Evolutionary conservation across 2,113 vertebrate genomes (phyloP), one percentile per base, ranked within the genome.

Genomic region (Sprattus sprattus): DNA sequence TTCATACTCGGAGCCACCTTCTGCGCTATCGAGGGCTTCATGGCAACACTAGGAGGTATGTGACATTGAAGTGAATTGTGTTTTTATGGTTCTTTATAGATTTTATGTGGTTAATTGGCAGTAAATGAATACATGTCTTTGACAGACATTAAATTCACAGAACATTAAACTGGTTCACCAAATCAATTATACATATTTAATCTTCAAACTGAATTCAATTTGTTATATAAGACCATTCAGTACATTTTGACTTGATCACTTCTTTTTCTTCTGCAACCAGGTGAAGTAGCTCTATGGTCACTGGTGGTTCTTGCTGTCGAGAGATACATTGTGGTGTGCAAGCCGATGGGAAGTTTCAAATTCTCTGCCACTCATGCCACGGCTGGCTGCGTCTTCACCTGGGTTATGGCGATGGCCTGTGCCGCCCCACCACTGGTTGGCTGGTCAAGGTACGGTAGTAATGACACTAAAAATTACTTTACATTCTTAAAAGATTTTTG

Each of bases 311-410:
- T 95, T 91, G 94, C 95, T 82, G 91, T 95, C 8, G 94, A 95
- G 84, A 89, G 94, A 54, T 95, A 95, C 89, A 92, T 94, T 15
- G 92, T 95, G 0, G 89, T 95, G 82, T 95, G 95, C 92, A 95
- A 95, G 46, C 91, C 93, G 45, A 93, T 94, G 94, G 93, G 92
- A n/a, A 95, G 94, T 82, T 95, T 95, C 81, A 93, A 92, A 86
- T 94, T 95, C 89, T 91, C 91, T 0, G 0, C 92, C 0, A 87
- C 82, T 46, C 93, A 94, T 0, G 91, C 95, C 85, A 25, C 93
- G 57, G 86, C 90, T 84, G 95, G 95, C 84, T 92, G 93, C 6
- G 89, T 50, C 5, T 93, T 95, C 71, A 95, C 94, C 89, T 95
- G 93, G 94, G 0, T 94, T n/a, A 94, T 94, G 93, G 89, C 94